A percentile compares a stretch with the other conserved stretches of the same genome.
phyloP scores from a whole-genome alignment of 2,113 vertebrate genomes.

The Caranx ignobilis region DNA sequence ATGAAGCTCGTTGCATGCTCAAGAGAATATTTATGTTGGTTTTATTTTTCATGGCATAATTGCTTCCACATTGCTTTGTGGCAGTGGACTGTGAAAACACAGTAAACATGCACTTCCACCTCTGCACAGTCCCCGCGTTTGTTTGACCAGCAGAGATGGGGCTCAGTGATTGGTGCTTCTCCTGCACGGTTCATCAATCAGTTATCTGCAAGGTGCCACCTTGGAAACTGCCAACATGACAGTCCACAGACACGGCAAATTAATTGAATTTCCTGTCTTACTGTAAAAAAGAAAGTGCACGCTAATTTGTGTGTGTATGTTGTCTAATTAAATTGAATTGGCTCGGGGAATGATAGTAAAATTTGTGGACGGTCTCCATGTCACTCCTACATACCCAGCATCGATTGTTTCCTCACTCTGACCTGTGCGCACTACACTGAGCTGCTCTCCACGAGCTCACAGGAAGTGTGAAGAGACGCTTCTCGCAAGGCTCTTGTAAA shows the following conservation, averaged over 20 bases:
- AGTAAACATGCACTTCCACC: not conserved
- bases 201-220: conserved; percentile 13
- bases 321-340: conserved; percentile 26
- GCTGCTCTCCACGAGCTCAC: conserved; percentile 21
- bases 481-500: not conserved
- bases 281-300: not conserved
- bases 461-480: conserved; percentile 26
- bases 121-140: not conserved
- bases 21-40: conserved; percentile 43
- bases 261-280: conserved; percentile 29
- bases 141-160: conserved; percentile 7
- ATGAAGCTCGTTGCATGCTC: conserved; percentile 25
- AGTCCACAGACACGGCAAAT: conserved; percentile 21
- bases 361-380: conserved; percentile 28
- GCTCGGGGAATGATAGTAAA: conserved; percentile 12
- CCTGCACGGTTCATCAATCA: conserved; percentile 29
- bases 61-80: conserved; percentile 47
- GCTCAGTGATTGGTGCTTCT: conserved; percentile 2
- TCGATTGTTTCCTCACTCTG: conserved; percentile 18
- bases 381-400: conserved; percentile 16
- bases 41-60: conserved; percentile 54
- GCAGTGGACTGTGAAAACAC: conserved; percentile 11
- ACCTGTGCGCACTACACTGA: conserved; percentile 10
- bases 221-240: conserved; percentile 24
- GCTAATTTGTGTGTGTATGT: not conserved